phyloP scores from a whole-genome alignment of 2,888 invertebrate genomes.

The Hedya salicella region DNA sequence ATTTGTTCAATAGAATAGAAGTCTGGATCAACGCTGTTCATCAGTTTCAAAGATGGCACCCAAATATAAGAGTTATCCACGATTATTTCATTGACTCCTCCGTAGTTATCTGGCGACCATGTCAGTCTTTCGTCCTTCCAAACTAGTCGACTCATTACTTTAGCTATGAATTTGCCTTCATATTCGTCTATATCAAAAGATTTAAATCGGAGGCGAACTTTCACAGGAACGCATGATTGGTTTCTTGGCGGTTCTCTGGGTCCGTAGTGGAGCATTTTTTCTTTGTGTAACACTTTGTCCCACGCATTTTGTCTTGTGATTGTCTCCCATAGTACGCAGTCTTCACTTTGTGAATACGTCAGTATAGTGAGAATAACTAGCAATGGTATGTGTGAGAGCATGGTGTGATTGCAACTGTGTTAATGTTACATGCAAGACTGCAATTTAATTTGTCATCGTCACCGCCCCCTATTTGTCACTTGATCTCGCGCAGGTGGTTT shows the following conservation, averaged over 20 bases:
- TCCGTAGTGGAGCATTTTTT: background rate
- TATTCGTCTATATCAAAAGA: constrained; percentile 26
- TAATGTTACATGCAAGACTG: no score
- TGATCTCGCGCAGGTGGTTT: no score
- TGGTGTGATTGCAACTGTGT: background rate
- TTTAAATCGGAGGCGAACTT: constrained; percentile 7
- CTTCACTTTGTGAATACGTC: background rate
- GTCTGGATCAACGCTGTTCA: constrained; percentile 5
- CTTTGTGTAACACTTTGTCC: background rate
- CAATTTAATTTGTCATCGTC: no score
- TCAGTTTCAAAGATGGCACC: constrained; percentile 10
- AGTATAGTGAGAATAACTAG: background rate
- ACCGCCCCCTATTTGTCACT: no score
- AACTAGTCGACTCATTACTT: background rate
- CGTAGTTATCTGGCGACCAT: background rate
- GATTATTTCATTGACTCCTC: constrained; percentile 11
- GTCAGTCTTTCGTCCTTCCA: constrained; percentile 19
- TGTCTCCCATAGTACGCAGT: constrained; percentile 1
- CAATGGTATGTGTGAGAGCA: background rate
- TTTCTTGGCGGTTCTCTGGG: background rate
- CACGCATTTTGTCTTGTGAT: constrained; percentile 1
- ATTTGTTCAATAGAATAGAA: background rate
- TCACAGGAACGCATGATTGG: constrained; percentile 9
- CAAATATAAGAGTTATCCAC: constrained; percentile 4
- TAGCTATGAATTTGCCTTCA: constrained; percentile 22